Percentiles rank a stretch among this genome's conserved stretches.
phyloP scores from a whole-genome alignment of 2,888 invertebrate species.

The Anarsia innoxiella region DNA sequence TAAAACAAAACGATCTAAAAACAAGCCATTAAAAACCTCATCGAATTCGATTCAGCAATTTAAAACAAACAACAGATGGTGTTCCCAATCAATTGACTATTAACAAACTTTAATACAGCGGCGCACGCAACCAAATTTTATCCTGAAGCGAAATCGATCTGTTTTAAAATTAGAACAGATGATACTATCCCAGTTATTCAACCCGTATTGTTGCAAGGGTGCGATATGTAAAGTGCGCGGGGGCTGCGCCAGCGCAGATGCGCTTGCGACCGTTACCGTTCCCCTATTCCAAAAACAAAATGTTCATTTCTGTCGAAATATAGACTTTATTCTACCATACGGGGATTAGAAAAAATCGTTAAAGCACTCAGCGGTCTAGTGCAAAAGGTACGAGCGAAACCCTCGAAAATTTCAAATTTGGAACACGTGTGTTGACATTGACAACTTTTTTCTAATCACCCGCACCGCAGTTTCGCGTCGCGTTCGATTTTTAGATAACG shows the following conservation, averaged over 20 bases:
- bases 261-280: constrained; percentile 58
- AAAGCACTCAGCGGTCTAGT: too few species aligned
- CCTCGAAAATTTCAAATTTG: constrained; percentile 52
- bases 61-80: constrained; percentile 4
- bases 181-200: constrained; percentile 36
- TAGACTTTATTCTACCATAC: not conserved
- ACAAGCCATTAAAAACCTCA: too few species aligned
- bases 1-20: too few species aligned
- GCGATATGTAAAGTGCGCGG: constrained; percentile 39
- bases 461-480: constrained; percentile 46
- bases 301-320: too few species aligned
- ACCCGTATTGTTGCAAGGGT: constrained; percentile 30
- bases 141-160: constrained; percentile 30
- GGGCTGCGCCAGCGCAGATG: constrained; percentile 51
- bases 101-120: constrained; percentile 15
- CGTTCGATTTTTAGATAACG: constrained; percentile 5
- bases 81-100: constrained; percentile 6
- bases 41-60: constrained; percentile 7
- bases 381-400: too few species aligned
- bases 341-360: not conserved
- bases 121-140: constrained; percentile 28
- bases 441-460: constrained; percentile 59
- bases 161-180: constrained; percentile 44
- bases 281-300: too few species aligned
- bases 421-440: constrained; percentile 70